A percentile compares a stretch with the other conserved stretches of the same genome.
Conservation (phyloP, 2,113 vertebrate species). For the Pseudopipra pipra region DNA sequence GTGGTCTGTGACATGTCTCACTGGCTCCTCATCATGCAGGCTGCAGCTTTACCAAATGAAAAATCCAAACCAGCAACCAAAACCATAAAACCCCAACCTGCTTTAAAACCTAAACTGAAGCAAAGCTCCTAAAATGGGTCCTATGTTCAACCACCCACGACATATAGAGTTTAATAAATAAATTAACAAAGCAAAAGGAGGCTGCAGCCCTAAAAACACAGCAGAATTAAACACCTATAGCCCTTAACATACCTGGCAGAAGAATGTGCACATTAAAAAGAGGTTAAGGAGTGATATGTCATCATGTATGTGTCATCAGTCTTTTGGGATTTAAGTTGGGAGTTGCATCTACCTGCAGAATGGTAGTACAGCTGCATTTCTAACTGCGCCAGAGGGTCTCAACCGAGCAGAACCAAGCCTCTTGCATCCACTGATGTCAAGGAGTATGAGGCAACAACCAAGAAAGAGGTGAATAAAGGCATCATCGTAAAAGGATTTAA, state of each 20-base stretch:
- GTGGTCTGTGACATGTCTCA: background rate
- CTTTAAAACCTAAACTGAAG: background rate
- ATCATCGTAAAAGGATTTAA: background rate
- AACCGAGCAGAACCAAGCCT: background rate
- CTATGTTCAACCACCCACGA: background rate
- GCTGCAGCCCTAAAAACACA: background rate
- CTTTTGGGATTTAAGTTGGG: background rate
- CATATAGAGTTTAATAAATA: background rate
- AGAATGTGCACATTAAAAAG: background rate
- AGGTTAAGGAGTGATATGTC: background rate
- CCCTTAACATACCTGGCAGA: background rate
- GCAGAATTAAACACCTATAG: background rate
- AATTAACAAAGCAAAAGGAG: background rate
- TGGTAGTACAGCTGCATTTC: background rate
- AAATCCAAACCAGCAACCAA: background rate
- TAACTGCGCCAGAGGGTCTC: background rate
- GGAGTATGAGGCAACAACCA: background rate
- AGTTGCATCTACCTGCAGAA: background rate
- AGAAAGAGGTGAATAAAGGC: background rate
- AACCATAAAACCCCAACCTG: background rate
- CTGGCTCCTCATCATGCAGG: background rate
- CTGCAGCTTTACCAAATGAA: background rate
- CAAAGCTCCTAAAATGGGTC: background rate
- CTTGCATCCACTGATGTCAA: background rate
- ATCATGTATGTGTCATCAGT: background rate